Evolutionary conservation across 2,888 invertebrate species (phyloP), one percentile per base, ranked within the genome.

Genomic region (Clitarchus hookeri): DNA sequence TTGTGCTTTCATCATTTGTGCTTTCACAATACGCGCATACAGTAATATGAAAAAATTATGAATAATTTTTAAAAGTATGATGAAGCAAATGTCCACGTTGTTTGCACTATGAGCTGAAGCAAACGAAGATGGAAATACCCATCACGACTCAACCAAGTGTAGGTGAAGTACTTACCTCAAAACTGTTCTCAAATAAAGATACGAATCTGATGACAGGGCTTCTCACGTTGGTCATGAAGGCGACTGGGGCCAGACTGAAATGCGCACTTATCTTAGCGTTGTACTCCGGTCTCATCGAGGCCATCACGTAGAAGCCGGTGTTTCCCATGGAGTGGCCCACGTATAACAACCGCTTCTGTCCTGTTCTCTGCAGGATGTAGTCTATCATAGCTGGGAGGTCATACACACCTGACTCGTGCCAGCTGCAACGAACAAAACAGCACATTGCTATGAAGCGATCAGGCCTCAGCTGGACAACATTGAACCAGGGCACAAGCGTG

Each of bases 321-420:
- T 96, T 96, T 0, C 98, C 98, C 95, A 98, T 98, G 0, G 97
- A 98, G 91, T 98, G 98, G 0, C 98, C 98, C 80, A 98, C 92
- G 90, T 98, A 98, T 89, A 94, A 93, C 78, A 96, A 90, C 90
- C 97, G 95, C 86, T 98, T 94, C 89, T 94, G 95, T 0, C 92
- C 91, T 0, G n/a, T n/a, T n/a, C n/a, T 89, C 6, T 92, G 91
- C 84, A 94, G 91, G 0, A 94, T 92, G 89, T 96, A 95, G 90
- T 97, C 95, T 86, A 98, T 94, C 89, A 94, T 95, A 0, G 97
- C 96, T 19, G 98, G 97, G 86, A 98, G 90, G 91, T 99, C 99
- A 90, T 96, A 94, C 77, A 94, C 91, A 0, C 96, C 97, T 92
- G 98, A 96, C 91, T 99, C 97, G 89, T 98, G 96, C 93, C 96